Percentiles rank a stretch among this genome's conserved stretches.
These are phyloP conservation scores for Clivina fossor DNA, from an alignment of 2,888 invertebrate species.

Conservation along the genomic window DNA sequence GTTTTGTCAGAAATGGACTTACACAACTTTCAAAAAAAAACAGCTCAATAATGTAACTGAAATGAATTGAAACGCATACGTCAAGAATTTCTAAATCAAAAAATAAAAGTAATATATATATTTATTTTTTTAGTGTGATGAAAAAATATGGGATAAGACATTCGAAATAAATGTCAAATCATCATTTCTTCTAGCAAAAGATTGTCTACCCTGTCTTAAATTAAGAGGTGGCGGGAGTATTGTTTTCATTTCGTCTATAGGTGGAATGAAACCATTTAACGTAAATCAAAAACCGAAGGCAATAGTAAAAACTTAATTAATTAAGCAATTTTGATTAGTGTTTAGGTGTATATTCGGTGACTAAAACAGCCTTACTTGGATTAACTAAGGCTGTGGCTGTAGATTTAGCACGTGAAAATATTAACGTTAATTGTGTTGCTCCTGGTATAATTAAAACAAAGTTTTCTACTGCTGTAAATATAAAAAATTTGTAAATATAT, in stretches of 20 bases:
- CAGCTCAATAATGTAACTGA: no score
- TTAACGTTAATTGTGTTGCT: constrained; percentile 90
- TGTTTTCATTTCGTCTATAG: constrained; percentile 81
- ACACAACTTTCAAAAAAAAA: no score
- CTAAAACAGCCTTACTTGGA: constrained; percentile 90
- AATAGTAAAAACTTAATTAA: neutral
- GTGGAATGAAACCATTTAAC: constrained; percentile 72
- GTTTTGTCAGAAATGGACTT: no score
- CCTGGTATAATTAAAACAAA: constrained; percentile 91
- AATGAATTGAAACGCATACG: neutral
- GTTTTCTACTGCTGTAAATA: constrained; percentile 76
- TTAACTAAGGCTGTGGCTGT: constrained; percentile 80
- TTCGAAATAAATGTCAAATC: constrained; percentile 90
- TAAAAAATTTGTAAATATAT: constrained; percentile 5
- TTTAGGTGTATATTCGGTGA: constrained; percentile 89
- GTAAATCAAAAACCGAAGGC: constrained; percentile 52
- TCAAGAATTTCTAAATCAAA: neutral
- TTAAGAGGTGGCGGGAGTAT: constrained; percentile 75
- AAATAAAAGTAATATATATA: no score
- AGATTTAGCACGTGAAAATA: constrained; percentile 77
- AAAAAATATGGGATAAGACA: constrained; percentile 85
- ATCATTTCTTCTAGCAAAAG: constrained; percentile 78
- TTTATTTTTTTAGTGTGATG: constrained; percentile 65
- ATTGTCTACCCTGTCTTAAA: constrained; percentile 74
- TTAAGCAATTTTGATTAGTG: constrained; percentile 59